A percentile compares a stretch with the other conserved stretches of the same genome.
phyloP scores from a whole-genome alignment of 2,113 vertebrate genomes.

The Nestor notabilis region DNA sequence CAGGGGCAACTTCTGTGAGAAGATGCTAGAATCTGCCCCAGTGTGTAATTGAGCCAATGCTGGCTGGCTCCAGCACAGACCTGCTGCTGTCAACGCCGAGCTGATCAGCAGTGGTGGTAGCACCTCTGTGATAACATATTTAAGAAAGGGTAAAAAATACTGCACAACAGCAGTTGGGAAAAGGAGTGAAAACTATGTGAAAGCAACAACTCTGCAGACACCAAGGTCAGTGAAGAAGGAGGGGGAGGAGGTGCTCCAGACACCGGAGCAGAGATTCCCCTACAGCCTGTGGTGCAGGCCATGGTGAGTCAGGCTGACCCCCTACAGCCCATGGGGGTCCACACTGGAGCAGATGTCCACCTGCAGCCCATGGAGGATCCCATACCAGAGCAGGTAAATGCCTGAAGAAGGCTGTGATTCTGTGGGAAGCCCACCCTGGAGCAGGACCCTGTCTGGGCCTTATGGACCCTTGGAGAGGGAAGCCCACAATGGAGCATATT shows the following conservation, averaged over 20 bases:
- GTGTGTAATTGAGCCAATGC: background rate
- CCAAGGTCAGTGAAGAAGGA: background rate
- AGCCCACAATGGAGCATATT: accelerated
- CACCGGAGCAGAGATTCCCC: background rate
- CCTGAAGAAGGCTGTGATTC: too few species aligned
- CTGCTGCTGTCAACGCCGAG: background rate
- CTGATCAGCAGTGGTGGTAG: background rate
- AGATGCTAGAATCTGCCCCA: background rate
- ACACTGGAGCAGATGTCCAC: background rate
- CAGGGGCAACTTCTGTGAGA: background rate
- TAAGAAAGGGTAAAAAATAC: background rate
- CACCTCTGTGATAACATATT: background rate
- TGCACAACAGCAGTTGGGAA: background rate
- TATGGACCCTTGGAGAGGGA: accelerated
- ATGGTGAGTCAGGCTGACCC: accelerated
- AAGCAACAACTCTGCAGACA: background rate
- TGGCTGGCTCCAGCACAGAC: background rate
- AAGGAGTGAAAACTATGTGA: background rate
- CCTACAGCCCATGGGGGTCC: background rate
- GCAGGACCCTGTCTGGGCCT: background rate
- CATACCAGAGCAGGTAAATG: accelerated
- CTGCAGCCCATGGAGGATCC: background rate
- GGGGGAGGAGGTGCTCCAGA: background rate
- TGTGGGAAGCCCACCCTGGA: accelerated
- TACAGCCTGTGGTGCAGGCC: background rate